Evolutionary conservation across 2,797 vertebrate species (phyloP).

Genomic region (Garrulus glandarius): DNA sequence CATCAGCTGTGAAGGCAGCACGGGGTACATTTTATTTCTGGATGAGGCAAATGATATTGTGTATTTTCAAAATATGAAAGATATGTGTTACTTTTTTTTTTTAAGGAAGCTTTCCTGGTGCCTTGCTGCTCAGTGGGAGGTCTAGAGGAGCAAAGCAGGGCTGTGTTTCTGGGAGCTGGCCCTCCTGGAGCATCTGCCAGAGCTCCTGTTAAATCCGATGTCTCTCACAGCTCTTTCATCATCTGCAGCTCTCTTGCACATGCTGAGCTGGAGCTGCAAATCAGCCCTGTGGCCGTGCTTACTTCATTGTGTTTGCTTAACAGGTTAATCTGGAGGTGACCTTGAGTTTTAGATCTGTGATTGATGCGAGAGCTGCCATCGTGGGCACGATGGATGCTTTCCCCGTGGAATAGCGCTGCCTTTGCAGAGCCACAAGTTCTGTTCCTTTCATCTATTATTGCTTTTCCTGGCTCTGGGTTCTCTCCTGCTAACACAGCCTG

Average conservation of each 20-base stretch:
- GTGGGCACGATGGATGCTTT: neutral
- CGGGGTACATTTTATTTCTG: neutral
- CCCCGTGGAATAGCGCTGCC: neutral
- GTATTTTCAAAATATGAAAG: neutral
- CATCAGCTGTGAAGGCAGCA: neutral
- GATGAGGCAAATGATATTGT: neutral
- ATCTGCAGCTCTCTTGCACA: neutral
- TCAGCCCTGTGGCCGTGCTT: neutral
- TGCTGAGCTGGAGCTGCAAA: neutral
- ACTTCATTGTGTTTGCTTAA: neutral
- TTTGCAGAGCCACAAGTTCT: neutral
- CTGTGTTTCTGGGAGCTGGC: neutral
- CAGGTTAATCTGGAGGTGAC: neutral
- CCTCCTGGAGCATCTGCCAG: neutral
- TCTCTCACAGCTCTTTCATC: neutral
- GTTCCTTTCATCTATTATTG: neutral
- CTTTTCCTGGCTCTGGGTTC: neutral
- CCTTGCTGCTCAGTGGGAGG: neutral
- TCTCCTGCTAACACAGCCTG: neutral
- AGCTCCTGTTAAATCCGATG: rapidly evolving
- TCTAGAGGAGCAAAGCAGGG: neutral
- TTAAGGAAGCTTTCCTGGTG: neutral
- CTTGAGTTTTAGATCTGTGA: neutral
- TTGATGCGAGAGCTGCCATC: neutral
- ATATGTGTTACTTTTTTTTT: rapidly evolving